phyloP scores from a whole-genome alignment of 2,113 vertebrate species.

The Axis porcinus region DNA sequence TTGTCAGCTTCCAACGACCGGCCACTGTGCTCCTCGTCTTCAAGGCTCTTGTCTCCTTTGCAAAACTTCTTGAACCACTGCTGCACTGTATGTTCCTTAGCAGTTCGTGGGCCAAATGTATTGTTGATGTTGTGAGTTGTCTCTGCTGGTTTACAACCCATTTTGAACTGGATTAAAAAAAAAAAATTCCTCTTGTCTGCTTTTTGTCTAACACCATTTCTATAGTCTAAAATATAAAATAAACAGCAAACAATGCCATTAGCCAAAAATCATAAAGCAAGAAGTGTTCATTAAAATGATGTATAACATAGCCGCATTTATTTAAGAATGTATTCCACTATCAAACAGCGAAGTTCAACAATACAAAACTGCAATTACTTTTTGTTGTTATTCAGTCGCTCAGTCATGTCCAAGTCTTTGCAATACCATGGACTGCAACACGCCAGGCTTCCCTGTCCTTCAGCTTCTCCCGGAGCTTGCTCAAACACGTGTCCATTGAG shows the following conservation, averaged over 20 bases:
- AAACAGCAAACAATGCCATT: background rate
- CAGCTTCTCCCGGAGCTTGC: background rate
- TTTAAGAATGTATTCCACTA: background rate
- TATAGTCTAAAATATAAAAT: background rate
- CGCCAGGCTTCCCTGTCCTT: background rate
- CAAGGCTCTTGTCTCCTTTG: background rate
- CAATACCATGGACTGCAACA: background rate
- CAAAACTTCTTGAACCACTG: background rate
- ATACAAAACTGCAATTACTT: background rate
- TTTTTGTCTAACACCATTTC: background rate
- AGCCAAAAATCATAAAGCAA: background rate
- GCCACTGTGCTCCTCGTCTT: background rate
- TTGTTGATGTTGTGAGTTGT: background rate
- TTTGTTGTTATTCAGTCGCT: background rate
- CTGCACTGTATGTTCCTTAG: background rate
- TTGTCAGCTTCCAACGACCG: background rate
- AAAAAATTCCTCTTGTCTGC: background rate
- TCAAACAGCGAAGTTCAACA: background rate
- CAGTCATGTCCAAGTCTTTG: background rate
- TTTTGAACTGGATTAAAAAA: background rate
- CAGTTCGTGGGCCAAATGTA: background rate
- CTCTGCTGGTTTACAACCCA: background rate
- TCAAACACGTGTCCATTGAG: background rate
- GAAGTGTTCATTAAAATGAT: background rate
- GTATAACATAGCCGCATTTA: background rate